Base-by-base conservation (phyloP, 2,113 vertebrate species). In the Camarhynchus parvulus region DNA sequence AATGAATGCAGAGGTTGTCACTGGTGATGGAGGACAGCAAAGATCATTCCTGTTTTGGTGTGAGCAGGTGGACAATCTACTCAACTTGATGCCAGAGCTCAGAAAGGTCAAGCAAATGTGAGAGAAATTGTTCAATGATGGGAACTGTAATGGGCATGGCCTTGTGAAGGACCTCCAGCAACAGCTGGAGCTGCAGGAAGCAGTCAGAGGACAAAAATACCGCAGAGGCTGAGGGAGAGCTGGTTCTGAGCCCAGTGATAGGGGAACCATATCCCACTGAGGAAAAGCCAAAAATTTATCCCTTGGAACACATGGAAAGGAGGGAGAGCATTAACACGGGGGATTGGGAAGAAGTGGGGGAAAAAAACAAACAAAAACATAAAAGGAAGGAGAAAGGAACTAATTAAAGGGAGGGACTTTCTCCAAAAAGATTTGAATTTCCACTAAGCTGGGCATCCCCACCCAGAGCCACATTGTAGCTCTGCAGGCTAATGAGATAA, bases 21-120 rank as follows among this genome's bases (percentile, higher is more conserved):
- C 14, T 64, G 41, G 13, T 28, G 18, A n/a, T 64, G 28, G 15
- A 64, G 41, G 41, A 15, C 23, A 74, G 28, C 0, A 0, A 46
- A 47, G 10, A n/a, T 15, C 58, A 18, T 25, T n/a, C 30, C 8
- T 49, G 15, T 56, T 75, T 24, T 0, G 0, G n/a, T 30, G 30
- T 24, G 16, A 41, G 41, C 28, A 66, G 10, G 8, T n/a, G 19
- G 30, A 20, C 10, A 23, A n/a, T 30, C 42, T 41, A 6, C 61
- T 66, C 70, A 41, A 3, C n/a, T 37, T 49, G 6, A 9, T 41
- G 24, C n/a, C 42, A 24, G 23, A 28, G 14, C n/a, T 74, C n/a
- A 47, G 50, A 47, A 33, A 30, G 6, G 19, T 41, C 59, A 56
- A 41, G 15, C 23, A 41, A 47, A 37, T n/a, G 12, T 23, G 30